Percentiles rank a stretch among this genome's conserved stretches.
phyloP scores from a whole-genome alignment of 2,888 invertebrate species.

The Atrina japonica region DNA sequence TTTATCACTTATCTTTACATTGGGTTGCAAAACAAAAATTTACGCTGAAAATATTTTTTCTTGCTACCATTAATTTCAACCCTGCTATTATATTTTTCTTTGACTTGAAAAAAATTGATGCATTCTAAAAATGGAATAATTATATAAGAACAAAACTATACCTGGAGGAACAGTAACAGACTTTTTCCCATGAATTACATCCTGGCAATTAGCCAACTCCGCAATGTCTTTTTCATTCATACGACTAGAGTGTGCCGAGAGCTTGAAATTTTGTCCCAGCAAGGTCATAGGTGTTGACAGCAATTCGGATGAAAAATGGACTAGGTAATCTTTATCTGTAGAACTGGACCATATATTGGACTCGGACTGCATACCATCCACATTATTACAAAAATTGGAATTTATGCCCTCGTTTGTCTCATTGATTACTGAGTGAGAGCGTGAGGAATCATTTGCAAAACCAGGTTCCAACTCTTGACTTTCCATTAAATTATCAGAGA shows the following conservation, averaged over 20 bases:
- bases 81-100: too few relatives aligned
- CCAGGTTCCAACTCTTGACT: conserved; percentile 75
- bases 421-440: conserved; percentile 18
- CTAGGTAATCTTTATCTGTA: conserved; percentile 64
- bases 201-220: conserved; percentile 62
- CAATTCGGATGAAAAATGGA: conserved; percentile 71
- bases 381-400: conserved; percentile 6
- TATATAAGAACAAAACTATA: too few relatives aligned
- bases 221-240: conserved; percentile 51
- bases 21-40: too few relatives aligned
- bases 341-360: conserved; percentile 60
- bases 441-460: conserved; percentile 32
- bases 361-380: conserved; percentile 33
- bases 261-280: conserved; percentile 65
- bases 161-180: conserved; percentile 74
- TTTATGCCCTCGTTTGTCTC: conserved; percentile 25
- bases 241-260: conserved; percentile 47
- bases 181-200: conserved; percentile 74
- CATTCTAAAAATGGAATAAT: too few relatives aligned
- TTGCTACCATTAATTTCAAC: too few relatives aligned
- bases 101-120: too few relatives aligned
- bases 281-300: conserved; percentile 74
- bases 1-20: too few relatives aligned
- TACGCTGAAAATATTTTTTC: too few relatives aligned
- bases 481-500: conserved; percentile 76